Conservation (phyloP, 1,140 invertebrate genomes). For the Brachionus calyciflorus region DNA sequence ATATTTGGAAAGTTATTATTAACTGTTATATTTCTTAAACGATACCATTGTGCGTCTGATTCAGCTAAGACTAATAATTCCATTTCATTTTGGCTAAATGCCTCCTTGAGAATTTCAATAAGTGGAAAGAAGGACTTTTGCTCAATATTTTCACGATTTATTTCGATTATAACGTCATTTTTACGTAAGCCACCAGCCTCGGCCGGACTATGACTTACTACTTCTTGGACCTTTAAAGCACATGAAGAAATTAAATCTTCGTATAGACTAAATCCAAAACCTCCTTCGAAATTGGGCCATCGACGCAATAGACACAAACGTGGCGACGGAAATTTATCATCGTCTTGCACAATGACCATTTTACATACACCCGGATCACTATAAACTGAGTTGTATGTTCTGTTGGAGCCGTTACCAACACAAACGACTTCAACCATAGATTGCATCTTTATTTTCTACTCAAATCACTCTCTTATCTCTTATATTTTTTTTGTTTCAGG, state of each 20-base stretch:
- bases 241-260: constrained; percentile 12
- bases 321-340: constrained; percentile 44
- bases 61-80: constrained; percentile 33
- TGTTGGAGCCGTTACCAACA: constrained; percentile 47
- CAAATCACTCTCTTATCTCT: not conserved
- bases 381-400: constrained; percentile 38
- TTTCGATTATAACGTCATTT: constrained; percentile 42
- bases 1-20: constrained; percentile 44
- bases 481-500: not conserved
- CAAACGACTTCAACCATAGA: constrained; percentile 47
- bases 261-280: constrained; percentile 39
- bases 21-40: constrained; percentile 19
- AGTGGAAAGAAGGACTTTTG: constrained; percentile 29
- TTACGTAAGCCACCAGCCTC: constrained; percentile 39
- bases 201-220: constrained; percentile 26
- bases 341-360: constrained; percentile 47
- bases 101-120: constrained; percentile 33
- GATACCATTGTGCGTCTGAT: constrained; percentile 42
- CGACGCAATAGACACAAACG: constrained; percentile 22
- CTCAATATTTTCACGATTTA: constrained; percentile 39
- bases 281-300: constrained; percentile 43
- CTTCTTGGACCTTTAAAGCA: constrained; percentile 33
- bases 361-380: constrained; percentile 38
- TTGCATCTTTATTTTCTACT: constrained; percentile 34
- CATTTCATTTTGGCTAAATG: constrained; percentile 16